Evolutionary conservation across 1,140 invertebrate genomes (phyloP).

Genomic region (Contarinia nasturtii): DNA sequence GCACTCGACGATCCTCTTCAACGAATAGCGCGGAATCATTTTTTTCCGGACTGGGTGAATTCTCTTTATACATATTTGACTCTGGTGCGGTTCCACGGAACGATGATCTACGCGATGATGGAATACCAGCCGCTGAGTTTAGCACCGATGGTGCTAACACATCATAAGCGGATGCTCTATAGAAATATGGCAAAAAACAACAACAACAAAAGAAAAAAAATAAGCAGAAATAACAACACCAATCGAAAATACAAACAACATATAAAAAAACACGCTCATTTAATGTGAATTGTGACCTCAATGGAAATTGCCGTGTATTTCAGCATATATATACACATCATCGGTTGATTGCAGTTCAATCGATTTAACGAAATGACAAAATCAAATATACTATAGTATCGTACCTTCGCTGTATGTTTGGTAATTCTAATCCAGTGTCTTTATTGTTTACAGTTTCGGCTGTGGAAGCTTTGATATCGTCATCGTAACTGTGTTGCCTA

Average conservation of each 20-base stretch:
- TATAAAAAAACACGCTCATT: neutral
- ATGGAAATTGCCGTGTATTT: too few relatives aligned
- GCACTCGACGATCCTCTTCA: constrained; percentile 51
- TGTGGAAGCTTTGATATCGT: constrained; percentile 35
- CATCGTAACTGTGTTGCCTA: constrained; percentile 61
- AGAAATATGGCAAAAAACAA: constrained; percentile 2
- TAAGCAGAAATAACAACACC: neutral
- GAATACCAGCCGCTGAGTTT: constrained; percentile 15
- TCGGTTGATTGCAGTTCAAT: too few relatives aligned
- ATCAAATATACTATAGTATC: too few relatives aligned
- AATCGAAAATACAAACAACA: neutral
- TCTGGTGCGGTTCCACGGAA: constrained; percentile 37
- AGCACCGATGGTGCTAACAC: constrained; percentile 35
- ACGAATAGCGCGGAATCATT: constrained; percentile 30
- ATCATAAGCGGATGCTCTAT: constrained; percentile 57
- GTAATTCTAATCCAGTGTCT: constrained; percentile 32
- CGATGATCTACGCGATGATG: constrained; percentile 38
- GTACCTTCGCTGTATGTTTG: constrained; percentile 46
- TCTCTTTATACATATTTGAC: constrained; percentile 30
- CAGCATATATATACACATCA: too few relatives aligned
- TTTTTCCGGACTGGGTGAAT: constrained; percentile 27
- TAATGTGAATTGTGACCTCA: constrained; percentile 3
- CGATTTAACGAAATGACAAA: too few relatives aligned
- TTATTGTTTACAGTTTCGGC: constrained; percentile 19
- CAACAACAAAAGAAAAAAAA: neutral